These are phyloP conservation scores for Meteorus colon DNA, from an alignment of 2,888 invertebrate genomes.

Conservation along the genomic window DNA sequence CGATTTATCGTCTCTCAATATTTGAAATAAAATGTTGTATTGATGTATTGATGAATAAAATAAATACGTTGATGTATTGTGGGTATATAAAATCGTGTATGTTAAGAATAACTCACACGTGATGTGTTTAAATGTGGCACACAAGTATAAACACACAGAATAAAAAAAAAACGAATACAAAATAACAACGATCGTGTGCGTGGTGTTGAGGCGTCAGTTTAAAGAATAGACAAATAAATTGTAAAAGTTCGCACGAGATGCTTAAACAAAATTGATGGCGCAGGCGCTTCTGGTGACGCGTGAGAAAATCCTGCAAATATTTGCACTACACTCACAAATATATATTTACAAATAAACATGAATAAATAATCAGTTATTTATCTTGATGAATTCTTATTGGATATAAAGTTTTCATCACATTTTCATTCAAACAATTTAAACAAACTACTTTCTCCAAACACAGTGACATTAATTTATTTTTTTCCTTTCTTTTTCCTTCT, in stretches of 20 bases:
- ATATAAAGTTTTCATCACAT: too few relatives aligned
- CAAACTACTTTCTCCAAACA: too few relatives aligned
- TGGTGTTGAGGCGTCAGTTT: neutral
- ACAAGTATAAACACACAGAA: neutral
- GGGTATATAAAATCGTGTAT: neutral
- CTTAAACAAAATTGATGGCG: slow-evolving; percentile 3
- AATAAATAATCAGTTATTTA: too few relatives aligned
- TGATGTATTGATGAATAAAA: neutral
- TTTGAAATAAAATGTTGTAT: slow-evolving; percentile 7
- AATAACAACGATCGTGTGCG: too few relatives aligned
- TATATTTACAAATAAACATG: neutral
- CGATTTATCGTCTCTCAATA: slow-evolving; percentile 5
- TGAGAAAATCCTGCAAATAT: slow-evolving; percentile 46
- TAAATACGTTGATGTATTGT: neutral
- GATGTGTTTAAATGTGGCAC: neutral
- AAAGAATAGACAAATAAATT: slow-evolving; percentile 46
- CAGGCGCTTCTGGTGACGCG: slow-evolving; percentile 21
- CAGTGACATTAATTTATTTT: slow-evolving; percentile 35
- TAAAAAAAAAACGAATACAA: neutral
- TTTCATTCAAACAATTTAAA: too few relatives aligned
- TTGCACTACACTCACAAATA: slow-evolving; percentile 30
- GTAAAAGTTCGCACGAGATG: slow-evolving; percentile 51
- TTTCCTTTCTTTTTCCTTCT: neutral
- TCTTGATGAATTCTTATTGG: too few relatives aligned
- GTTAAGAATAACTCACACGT: slow-evolving; percentile 6